Evolutionary conservation across 2,888 invertebrate genomes (phyloP).

Genomic region (Tenodera sinensis): DNA sequence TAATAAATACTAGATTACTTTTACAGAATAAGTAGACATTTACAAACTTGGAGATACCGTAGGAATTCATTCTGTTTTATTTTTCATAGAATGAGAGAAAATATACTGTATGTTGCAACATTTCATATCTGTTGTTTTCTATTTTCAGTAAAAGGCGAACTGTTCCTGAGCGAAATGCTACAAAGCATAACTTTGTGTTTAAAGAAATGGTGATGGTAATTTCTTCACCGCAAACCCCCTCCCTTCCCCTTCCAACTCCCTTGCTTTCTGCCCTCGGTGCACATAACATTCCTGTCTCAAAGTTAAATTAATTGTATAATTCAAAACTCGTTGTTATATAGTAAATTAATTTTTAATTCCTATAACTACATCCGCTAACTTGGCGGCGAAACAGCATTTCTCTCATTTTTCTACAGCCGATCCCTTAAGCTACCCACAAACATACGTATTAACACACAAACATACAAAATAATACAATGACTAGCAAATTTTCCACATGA

Average conservation of each 20-base stretch:
- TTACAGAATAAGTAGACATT: too few species aligned
- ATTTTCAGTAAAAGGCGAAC: background rate
- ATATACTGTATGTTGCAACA: background rate
- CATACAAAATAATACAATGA: constrained; percentile 18
- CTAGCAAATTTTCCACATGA: constrained; percentile 28
- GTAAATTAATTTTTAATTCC: constrained; percentile 10
- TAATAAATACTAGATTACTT: too few species aligned
- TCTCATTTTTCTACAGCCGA: background rate
- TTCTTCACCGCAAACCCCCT: background rate
- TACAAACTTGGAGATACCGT: too few species aligned
- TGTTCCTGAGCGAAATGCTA: background rate
- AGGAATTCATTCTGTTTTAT: too few species aligned
- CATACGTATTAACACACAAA: background rate
- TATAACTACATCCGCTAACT: background rate
- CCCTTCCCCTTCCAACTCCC: too few species aligned
- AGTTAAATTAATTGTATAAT: background rate
- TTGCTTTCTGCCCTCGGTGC: too few species aligned
- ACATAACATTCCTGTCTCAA: background rate
- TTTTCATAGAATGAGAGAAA: too few species aligned
- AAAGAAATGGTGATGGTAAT: background rate
- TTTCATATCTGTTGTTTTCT: background rate
- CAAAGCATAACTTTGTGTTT: background rate
- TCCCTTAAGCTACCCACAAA: constrained; percentile 6
- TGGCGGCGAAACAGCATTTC: background rate
- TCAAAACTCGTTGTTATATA: background rate